Conservation (phyloP, 2,113 vertebrate species). For the Holacanthus passer region DNA sequence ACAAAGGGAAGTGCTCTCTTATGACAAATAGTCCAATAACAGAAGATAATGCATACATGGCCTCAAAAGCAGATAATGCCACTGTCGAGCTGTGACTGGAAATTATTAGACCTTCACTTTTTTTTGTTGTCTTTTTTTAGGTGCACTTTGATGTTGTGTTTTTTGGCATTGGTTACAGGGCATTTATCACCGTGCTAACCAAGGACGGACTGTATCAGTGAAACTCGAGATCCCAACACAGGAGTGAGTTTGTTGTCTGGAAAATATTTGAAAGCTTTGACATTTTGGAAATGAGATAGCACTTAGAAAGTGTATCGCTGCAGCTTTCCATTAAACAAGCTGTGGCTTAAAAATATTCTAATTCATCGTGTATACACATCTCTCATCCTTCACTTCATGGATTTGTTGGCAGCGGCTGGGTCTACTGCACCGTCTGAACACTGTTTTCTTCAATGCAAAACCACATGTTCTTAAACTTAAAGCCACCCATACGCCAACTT, state of each 20-base stretch:
- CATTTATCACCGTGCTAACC: conserved; percentile 49
- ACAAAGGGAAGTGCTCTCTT: conserved; percentile 86
- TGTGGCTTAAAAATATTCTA: conserved; percentile 20
- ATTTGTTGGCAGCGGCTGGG: conserved; percentile 31
- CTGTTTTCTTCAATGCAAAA: conserved; percentile 31
- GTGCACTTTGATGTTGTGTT: conserved; percentile 50
- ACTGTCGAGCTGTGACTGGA: conserved; percentile 59
- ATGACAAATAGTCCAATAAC: conserved; percentile 93
- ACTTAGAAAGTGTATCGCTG: not conserved
- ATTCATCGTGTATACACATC: conserved; percentile 34
- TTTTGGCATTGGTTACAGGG: conserved; percentile 38
- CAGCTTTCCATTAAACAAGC: conserved; percentile 15
- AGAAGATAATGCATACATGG: conserved; percentile 82
- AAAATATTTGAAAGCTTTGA: conserved; percentile 61
- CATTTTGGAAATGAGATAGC: conserved; percentile 51
- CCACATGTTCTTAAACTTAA: conserved; percentile 50
- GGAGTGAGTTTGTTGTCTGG: conserved; percentile 45
- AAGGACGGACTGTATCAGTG: conserved; percentile 41
- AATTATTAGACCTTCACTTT: conserved; percentile 49
- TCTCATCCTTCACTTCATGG: conserved; percentile 9
- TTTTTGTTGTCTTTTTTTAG: conserved; percentile 6
- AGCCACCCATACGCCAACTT: conserved; percentile 25
- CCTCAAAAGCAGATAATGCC: conserved; percentile 78
- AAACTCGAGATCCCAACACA: conserved; percentile 32
- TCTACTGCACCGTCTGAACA: conserved; percentile 19